These are phyloP conservation scores for Paedocypris sp. DNA, from an alignment of 2,113 vertebrate genomes.

Conservation along the genomic window DNA sequence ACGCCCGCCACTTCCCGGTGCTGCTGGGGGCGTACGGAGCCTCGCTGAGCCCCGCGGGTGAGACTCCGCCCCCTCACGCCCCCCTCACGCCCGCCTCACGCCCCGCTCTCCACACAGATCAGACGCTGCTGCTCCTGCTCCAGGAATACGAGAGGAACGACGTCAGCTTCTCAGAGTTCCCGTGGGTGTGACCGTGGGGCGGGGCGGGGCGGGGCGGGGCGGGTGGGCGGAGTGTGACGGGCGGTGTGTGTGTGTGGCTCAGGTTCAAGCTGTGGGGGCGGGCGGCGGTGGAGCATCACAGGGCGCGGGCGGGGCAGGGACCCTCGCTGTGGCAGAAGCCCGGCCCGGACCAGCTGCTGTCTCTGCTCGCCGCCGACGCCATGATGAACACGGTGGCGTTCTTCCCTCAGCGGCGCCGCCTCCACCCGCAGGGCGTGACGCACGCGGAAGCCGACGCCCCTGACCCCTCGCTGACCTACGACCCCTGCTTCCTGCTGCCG, in stretches of 20 bases:
- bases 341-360: slow-evolving; percentile 72
- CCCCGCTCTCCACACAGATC: slow-evolving; percentile 63
- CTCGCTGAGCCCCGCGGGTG: slow-evolving; percentile 71
- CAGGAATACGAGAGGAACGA: slow-evolving; percentile 77
- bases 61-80: too few relatives aligned
- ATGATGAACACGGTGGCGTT: slow-evolving; percentile 72
- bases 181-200: too few relatives aligned
- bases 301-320: slow-evolving; percentile 77
- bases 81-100: background rate
- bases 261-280: slow-evolving; percentile 85
- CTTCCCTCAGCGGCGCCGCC: slow-evolving; percentile 74
- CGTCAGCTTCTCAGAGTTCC: slow-evolving; percentile 71
- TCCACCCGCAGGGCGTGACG: slow-evolving; percentile 62
- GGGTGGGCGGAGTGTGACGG: too few relatives aligned
- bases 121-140: slow-evolving; percentile 81
- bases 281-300: slow-evolving; percentile 84
- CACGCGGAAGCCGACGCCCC: slow-evolving; percentile 65
- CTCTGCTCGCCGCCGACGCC: slow-evolving; percentile 67
- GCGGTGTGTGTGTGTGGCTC: background rate
- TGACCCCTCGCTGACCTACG: slow-evolving; percentile 85
- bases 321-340: slow-evolving; percentile 88
- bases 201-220: too few relatives aligned
- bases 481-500: slow-evolving; percentile 84
- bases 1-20: slow-evolving; percentile 71
- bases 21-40: slow-evolving; percentile 84